Evolutionary conservation across 35 echinoderm and acorn worm species (phyloP), one percentile per base, ranked within the genome.

Genomic region (Stichopus chloronotus): DNA sequence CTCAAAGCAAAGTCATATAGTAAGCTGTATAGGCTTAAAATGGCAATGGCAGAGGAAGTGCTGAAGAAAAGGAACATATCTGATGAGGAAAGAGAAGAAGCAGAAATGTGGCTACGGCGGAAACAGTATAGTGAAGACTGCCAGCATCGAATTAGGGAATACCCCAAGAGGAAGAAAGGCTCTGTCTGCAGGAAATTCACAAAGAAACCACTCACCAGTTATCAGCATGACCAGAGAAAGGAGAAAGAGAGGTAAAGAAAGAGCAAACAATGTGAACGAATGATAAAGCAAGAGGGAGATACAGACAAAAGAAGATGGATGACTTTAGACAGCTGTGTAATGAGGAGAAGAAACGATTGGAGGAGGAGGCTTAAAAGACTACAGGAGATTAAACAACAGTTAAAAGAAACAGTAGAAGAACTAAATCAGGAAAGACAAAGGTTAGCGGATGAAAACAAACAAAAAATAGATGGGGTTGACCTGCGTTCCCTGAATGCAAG

Each of bases 321-420:
- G 56, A 11, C 7, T n/a, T 57, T 8, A 87, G 14, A 8, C 57
- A 20, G 16, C 5, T 63, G 12, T 63, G 6, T 57, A 5, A 87
- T 13, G 84, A 87, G 23, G 14, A 87, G 55, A 12, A 87, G 19
- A 58, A 87, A 9, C 57, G 6, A 14, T 17, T 87, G 55, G 10
- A 63, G 9, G 84, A 58, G 23, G 58, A 63, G 21, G 52, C 1
- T 16, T 16, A 14, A 80, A 54, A 30, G 30, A 65, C 53, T 90
- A 68, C 57, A 94, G 63, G 52, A 79, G 22, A 6, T 81, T 25
- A 30, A 81, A 81, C 78, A 81, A 81, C 78, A 92, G 53, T 55
- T 92, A 72, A 9, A 92, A 55, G 53, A 13, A 72, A 83, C 81
- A 60, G 76, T 90, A 52, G n/a, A 56, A 74, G 93, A 94, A 82